Base-by-base conservation (phyloP, 2,888 invertebrate species). In the Meandrusa payeni region DNA sequence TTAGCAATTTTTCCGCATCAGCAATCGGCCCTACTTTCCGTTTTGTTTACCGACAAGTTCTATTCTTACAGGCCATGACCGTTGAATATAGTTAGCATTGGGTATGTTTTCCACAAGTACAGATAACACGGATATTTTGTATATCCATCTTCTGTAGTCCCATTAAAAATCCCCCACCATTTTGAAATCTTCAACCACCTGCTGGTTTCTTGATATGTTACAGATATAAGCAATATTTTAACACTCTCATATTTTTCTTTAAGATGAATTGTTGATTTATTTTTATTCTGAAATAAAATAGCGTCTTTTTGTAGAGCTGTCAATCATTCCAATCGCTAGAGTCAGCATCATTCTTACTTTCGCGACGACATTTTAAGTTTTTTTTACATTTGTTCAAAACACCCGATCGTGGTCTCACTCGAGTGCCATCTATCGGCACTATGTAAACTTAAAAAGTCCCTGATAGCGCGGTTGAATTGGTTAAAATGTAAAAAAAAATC, bases 101-200 rank as follows among this genome's bases (percentile, higher is more conserved):
- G 31, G 37, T 29, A 47, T 36, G 20, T 51, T 53, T 50, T 48
- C 48, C 49, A 48, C 12, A 42, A 48, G 27, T 46, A 53, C 6
- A 49, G 4, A 26, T 46, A 47, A 45, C 47, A 48, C 24, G 45
- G 42, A 46, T 47, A 51, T 11, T 53, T 46, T 19, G 40, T 51
- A 12, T 51, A 53, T 37, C 46, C 42, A 9, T 36, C 41, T 23
- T 52, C n/a, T n/a, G 50, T 20, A 52, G 19, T 7, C 50, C 50
- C 36, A 50, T 36, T 22, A 47, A 12, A 42, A 50, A 46, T 32
- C 44, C 44, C 10, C n/a, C n/a, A 52, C 48, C 36, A 47, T 46
- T 41, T 52, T 46, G 24, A 46, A 45, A 44, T 52, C 26, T 4
- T 10, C 26, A 4, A 26, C n/a, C 26, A 26, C 26, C 2, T 7